Conservation (phyloP, 2,888 invertebrate species). For the Bedellia somnulentella region DNA sequence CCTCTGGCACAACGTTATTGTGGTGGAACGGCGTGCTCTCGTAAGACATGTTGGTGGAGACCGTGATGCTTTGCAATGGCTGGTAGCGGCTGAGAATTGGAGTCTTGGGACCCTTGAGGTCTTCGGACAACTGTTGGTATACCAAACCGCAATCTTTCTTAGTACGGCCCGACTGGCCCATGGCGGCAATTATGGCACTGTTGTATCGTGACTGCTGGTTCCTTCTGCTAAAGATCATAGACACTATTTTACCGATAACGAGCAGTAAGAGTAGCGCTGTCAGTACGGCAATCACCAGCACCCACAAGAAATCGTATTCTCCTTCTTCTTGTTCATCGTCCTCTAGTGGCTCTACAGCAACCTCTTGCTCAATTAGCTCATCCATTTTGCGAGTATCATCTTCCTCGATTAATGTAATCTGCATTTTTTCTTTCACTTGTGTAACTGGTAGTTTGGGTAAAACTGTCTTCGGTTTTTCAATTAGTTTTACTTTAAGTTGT, state of each 20-base stretch:
- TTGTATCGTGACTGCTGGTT: slow-evolving; percentile 44
- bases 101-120: slow-evolving; percentile 68
- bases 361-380: slow-evolving; percentile 14
- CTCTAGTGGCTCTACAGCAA: slow-evolving; percentile 29
- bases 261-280: slow-evolving; percentile 57
- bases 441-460: too few species aligned
- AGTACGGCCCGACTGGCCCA: slow-evolving; percentile 54
- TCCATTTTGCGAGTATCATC: slow-evolving; percentile 20
- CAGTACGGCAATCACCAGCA: slow-evolving; percentile 61
- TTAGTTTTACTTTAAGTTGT: slow-evolving; percentile 31
- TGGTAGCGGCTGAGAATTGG: slow-evolving; percentile 69
- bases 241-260: slow-evolving; percentile 53
- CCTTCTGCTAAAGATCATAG: slow-evolving; percentile 31
- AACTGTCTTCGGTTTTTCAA: slow-evolving; percentile 19
- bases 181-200: slow-evolving; percentile 54
- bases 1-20: slow-evolving; percentile 64
- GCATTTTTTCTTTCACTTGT: neutral
- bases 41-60: slow-evolving; percentile 54
- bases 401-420: slow-evolving; percentile 17
- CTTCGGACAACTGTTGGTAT: slow-evolving; percentile 78
- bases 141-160: slow-evolving; percentile 76
- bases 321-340: slow-evolving; percentile 46
- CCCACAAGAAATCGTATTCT: slow-evolving; percentile 57
- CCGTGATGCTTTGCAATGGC: slow-evolving; percentile 52
- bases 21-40: slow-evolving; percentile 66